Percentiles rank a stretch among this genome's conserved stretches.
Evolutionary conservation across 2,113 vertebrate species (phyloP).

Genomic region (Tupaia tana): DNA sequence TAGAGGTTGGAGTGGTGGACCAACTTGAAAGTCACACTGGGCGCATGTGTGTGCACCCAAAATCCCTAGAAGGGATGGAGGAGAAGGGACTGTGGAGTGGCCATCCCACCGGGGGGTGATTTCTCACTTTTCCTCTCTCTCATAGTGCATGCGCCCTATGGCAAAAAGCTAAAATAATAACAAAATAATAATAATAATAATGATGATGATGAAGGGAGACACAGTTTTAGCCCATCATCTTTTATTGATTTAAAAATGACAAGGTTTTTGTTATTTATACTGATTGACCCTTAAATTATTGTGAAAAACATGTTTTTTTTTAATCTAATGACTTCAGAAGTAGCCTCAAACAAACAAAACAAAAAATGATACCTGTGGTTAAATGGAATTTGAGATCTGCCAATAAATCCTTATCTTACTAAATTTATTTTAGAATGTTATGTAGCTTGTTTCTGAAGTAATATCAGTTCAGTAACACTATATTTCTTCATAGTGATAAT

Average conservation of each 20-base stretch:
- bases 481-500: neutral
- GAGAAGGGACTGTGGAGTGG: too few species aligned
- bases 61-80: too few species aligned
- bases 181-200: too few species aligned
- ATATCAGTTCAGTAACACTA: neutral
- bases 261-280: constrained; percentile 21
- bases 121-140: too few species aligned
- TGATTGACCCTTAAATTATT: constrained; percentile 20
- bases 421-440: neutral
- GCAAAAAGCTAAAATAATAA: too few species aligned
- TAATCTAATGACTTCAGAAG: constrained; percentile 30
- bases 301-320: constrained; percentile 33
- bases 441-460: neutral
- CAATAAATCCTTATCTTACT: neutral
- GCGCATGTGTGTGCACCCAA: too few species aligned
- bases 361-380: neutral
- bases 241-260: constrained; percentile 3
- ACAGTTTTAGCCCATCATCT: too few species aligned
- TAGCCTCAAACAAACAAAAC: neutral
- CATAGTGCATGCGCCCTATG: too few species aligned
- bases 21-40: too few species aligned
- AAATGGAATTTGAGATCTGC: neutral
- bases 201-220: too few species aligned
- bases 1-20: too few species aligned
- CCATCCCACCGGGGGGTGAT: too few species aligned